Evolutionary conservation across 2,797 vertebrate species (phyloP), one percentile per base, ranked within the genome.

Genomic region (Arnoldichthys spilopterus): DNA sequence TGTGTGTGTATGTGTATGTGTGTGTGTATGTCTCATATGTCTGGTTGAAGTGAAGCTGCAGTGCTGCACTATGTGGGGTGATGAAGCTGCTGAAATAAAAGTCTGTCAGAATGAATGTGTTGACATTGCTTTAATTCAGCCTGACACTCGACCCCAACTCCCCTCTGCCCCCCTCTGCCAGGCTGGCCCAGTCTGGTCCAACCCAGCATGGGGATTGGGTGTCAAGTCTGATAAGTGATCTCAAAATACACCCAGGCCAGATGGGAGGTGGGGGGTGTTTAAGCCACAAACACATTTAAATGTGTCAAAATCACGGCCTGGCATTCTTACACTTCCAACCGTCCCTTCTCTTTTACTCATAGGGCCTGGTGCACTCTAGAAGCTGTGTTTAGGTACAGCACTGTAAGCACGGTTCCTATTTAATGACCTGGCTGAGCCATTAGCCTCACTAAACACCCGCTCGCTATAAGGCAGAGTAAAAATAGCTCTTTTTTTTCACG

Each of bases 91-190:
- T 91, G 89, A 91, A 91, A 91, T 88, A 78, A 88, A 87, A 87
- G 85, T 86, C 87, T 85, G 88, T 87, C 75, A 84, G 84, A 80
- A 78, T 72, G 80, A 90, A 91, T 89, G 89, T 93, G 91, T 92
- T 92, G 92, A 93, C 91, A 89, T 88, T n/a, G 74, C 89, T 89
- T 92, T 90, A 89, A 92, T 89, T 91, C 89, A 91, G 83, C 76
- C 78, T 85, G 91, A 89, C 83, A 91, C 84, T 81, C 85, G 89
- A 92, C 86, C 86, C 89, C 72, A 72, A 72, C n/a, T 86, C 49
- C 68, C 70, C 77, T 72, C 74, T 3, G 75, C 54, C 28, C 71
- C 72, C 68, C 32, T 66, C 61, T 9, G 77, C 77, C 80, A 63
- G 78, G 70, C 49, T 18, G 53, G 70, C 76, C 37, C 68, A 84